phyloP scores from a whole-genome alignment of 1,140 invertebrate species.

The Aphis gossypii region DNA sequence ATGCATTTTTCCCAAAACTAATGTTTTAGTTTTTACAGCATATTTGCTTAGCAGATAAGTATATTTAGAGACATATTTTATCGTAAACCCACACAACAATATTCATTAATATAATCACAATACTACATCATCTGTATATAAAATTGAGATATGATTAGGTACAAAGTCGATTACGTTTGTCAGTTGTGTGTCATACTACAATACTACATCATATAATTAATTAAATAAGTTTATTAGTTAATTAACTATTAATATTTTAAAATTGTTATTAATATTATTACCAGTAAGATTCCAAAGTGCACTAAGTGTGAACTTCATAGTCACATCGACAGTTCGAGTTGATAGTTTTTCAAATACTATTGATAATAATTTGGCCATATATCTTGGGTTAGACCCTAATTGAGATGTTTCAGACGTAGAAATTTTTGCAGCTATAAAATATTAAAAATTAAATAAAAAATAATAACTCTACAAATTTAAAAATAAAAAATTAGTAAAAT shows the following conservation, averaged over 20 bases:
- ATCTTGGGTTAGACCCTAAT: constrained; percentile 74
- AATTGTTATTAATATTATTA: constrained; percentile 64
- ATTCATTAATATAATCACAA: too few species aligned
- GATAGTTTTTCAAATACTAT: constrained; percentile 75
- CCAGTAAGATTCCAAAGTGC: constrained; percentile 84
- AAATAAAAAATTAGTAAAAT: neutral
- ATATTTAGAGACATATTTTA: too few species aligned
- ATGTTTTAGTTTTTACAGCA: too few species aligned
- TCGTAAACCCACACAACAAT: too few species aligned
- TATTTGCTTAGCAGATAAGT: too few species aligned
- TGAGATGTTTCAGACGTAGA: constrained; percentile 77
- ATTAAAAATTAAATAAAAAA: neutral
- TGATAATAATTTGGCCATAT: constrained; percentile 77
- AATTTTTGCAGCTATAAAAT: constrained; percentile 71
- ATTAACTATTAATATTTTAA: neutral
- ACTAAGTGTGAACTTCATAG: constrained; percentile 81
- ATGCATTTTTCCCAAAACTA: too few species aligned
- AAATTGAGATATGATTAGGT: too few species aligned
- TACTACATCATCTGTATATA: too few species aligned
- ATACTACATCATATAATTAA: neutral
- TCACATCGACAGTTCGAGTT: constrained; percentile 73
- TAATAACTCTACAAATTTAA: neutral
- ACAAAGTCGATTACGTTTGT: too few species aligned
- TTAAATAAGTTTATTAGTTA: too few species aligned
- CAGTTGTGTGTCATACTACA: neutral